Percentiles rank a stretch among this genome's conserved stretches.
Evolutionary conservation across 2,113 vertebrate genomes (phyloP).

Genomic region (Oriolus oriolus): DNA sequence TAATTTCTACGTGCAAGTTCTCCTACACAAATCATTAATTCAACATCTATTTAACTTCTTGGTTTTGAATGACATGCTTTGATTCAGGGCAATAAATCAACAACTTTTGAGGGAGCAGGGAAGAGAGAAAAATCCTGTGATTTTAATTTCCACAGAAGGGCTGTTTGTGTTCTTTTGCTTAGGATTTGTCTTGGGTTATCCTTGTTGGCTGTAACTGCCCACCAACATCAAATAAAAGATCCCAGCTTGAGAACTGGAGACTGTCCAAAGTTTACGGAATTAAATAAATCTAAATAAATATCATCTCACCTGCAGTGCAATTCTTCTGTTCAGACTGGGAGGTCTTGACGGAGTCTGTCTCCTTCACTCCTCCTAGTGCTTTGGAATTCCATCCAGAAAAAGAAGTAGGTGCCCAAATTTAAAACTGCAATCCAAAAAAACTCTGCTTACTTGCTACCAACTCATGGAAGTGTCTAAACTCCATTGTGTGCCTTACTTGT

Average conservation of each 20-base stretch:
- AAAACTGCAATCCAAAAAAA: background rate
- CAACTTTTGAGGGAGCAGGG: background rate
- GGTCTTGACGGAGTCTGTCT: background rate
- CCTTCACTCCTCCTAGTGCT: background rate
- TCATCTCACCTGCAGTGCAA: background rate
- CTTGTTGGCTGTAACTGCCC: background rate
- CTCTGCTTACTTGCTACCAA: background rate
- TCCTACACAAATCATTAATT: background rate
- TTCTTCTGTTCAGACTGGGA: constrained; percentile 1
- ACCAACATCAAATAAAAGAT: background rate
- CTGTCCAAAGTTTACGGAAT: background rate
- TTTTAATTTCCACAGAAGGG: background rate
- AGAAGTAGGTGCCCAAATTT: background rate
- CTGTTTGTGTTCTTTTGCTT: background rate
- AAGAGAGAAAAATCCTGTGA: background rate
- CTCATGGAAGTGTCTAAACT: background rate
- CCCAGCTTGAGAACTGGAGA: background rate
- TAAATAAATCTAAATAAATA: constrained; percentile 8
- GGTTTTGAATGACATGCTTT: background rate
- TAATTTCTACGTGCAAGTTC: background rate
- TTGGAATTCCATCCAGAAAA: background rate
- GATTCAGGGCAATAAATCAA: background rate
- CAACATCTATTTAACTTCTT: background rate
- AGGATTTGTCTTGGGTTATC: background rate
- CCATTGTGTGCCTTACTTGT: background rate